Conservation (phyloP, 2,888 invertebrate genomes). For the Volucella inanis region DNA sequence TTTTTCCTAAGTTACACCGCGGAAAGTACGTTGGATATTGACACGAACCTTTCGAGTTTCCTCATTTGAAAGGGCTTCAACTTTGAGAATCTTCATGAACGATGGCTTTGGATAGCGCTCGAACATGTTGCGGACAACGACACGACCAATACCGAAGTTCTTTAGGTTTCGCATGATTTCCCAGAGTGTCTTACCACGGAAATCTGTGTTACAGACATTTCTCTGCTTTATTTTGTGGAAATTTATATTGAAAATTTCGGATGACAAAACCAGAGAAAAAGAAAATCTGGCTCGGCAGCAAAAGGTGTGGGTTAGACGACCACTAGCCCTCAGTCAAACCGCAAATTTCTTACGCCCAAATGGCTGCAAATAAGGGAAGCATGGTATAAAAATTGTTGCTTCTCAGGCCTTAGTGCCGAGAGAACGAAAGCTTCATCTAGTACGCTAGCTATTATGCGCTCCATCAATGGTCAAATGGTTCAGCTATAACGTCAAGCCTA, state of each 20-base stretch:
- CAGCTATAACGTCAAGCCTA: too few species aligned
- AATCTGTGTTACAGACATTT: conserved; percentile 85
- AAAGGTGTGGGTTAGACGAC: too few species aligned
- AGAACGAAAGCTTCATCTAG: too few species aligned
- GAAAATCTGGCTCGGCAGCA: neutral
- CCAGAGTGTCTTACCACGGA: conserved; percentile 93
- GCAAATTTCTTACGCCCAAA: too few species aligned
- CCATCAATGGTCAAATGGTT: too few species aligned
- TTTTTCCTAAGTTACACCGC: conserved; percentile 86
- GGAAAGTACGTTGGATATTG: conserved; percentile 90
- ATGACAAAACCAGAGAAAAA: neutral
- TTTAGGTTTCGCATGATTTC: conserved; percentile 94
- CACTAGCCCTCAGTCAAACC: too few species aligned
- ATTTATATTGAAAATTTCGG: conserved; percentile 23
- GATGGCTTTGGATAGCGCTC: conserved; percentile 91
- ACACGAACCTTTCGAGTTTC: conserved; percentile 87
- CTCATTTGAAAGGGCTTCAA: conserved; percentile 89
- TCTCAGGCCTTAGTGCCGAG: too few species aligned
- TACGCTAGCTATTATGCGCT: too few species aligned
- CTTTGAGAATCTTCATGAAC: conserved; percentile 91
- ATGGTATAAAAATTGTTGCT: too few species aligned
- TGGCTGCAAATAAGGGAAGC: too few species aligned
- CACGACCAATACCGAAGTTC: conserved; percentile 93
- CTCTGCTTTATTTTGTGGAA: conserved; percentile 63
- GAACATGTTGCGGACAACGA: conserved; percentile 88